phyloP scores from a whole-genome alignment of 1,140 invertebrate species.

The Cydia fagiglandana region DNA sequence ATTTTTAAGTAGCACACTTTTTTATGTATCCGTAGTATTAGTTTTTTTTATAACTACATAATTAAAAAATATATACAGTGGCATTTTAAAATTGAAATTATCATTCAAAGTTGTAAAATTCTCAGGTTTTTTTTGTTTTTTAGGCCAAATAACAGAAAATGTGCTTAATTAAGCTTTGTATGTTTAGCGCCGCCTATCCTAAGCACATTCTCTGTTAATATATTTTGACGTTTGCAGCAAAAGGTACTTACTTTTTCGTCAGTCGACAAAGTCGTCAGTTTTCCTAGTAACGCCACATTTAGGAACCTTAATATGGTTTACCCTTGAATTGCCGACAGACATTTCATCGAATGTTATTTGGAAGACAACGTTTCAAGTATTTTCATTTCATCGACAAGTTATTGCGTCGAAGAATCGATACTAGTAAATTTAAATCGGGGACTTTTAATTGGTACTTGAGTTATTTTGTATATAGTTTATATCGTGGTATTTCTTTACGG shows the following conservation, averaged over 20 bases:
- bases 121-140: not conserved
- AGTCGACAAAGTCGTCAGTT: not conserved
- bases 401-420: too few species aligned
- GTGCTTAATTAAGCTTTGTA: not conserved
- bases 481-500: too few species aligned
- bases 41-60: not conserved
- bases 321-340: too few species aligned
- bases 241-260: not conserved
- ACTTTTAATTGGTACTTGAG: too few species aligned
- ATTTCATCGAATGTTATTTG: too few species aligned
- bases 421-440: too few species aligned
- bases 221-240: not conserved
- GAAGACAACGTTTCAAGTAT: too few species aligned
- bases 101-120: not conserved
- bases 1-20: not conserved
- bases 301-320: too few species aligned
- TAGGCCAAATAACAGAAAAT: not conserved
- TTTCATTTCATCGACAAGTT: too few species aligned
- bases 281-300: too few species aligned
- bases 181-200: conserved; percentile 6
- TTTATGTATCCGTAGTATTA: not conserved
- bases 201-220: conserved; percentile 17
- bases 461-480: too few species aligned
- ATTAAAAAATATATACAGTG: not conserved
- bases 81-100: too few species aligned